Evolutionary conservation across 2,888 invertebrate species (phyloP), one percentile per base, ranked within the genome.

Genomic region (Drosophila vallismaia): DNA sequence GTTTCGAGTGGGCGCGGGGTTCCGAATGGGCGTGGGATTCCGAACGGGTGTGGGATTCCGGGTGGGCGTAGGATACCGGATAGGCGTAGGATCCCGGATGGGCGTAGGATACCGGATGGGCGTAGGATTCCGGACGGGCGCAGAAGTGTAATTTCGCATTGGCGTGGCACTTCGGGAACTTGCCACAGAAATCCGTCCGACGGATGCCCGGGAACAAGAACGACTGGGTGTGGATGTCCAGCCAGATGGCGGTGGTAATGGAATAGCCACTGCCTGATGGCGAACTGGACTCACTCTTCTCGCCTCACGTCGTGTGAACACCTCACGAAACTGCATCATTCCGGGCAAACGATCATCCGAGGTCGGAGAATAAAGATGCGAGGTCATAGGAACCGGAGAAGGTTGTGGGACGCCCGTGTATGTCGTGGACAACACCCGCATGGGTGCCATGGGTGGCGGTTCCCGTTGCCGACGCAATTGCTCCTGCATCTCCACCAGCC

Each of bases 301-400:
- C 10, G n/a, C 4, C 10, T 6, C 0, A 12, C 42, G 12, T 24
- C 4, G 4, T 0, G 64, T n/a, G 3, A 24, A 6, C 6, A n/a
- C 8, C 3, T 52, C 60, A 33, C 57, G 24, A n/a, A 60, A 79
- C 0, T 78, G 73, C 49, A 76, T 68, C 69, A 86, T 82, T n/a
- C 79, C 74, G 0, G 89, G 88, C 57, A 84, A 52, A 0, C 88
- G 86, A 4, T 82, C 86, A 2, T 57, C 48, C 0, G 79, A 75
- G 2, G 64, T 12, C 1, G 7, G 62, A 1, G 49, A 42, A 4
- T 53, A 54, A 3, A 84, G 38, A 26, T 77, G 71, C 0, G 79
- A 72, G 4, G 70, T 55, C 71, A 68, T 74, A 0, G 52, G 38
- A 4, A 71, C 59, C 0, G 70, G 63, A 0, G 51, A 12, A 0